Evolutionary conservation across 2,888 invertebrate species (phyloP).

Genomic region (Silvanus unidentatus): DNA sequence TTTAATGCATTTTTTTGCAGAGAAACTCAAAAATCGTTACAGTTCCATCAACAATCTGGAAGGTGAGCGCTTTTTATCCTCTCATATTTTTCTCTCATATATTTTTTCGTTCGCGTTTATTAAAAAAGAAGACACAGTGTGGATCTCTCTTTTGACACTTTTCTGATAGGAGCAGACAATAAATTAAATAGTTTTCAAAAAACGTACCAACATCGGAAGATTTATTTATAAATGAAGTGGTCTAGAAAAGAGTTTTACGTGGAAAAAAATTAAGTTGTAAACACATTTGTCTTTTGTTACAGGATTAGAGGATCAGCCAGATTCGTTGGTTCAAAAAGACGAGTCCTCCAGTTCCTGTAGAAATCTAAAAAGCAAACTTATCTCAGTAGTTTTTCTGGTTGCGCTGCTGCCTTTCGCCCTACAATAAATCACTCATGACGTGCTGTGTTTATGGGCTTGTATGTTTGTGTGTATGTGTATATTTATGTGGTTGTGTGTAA

Average conservation of each 20-base stretch:
- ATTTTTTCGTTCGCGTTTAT: too few species aligned
- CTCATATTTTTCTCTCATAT: too few species aligned
- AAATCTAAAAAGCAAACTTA: conserved; percentile 23
- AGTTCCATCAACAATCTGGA: background rate
- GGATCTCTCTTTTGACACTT: too few species aligned
- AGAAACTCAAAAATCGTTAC: background rate
- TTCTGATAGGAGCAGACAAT: too few species aligned
- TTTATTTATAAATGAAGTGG: too few species aligned
- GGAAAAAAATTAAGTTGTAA: too few species aligned
- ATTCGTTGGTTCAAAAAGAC: conserved; percentile 35
- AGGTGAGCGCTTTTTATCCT: too few species aligned
- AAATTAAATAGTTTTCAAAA: too few species aligned
- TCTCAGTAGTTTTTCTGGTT: conserved; percentile 28
- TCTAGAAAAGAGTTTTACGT: too few species aligned
- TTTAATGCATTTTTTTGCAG: conserved; percentile 1
- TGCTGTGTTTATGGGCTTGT: conserved; percentile 10
- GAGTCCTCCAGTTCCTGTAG: conserved; percentile 27
- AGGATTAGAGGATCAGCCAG: conserved; percentile 34
- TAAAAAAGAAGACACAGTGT: too few species aligned
- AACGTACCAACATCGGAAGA: too few species aligned
- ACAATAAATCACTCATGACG: conserved; percentile 31
- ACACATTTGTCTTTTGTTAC: conserved; percentile 19
- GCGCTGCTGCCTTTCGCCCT: conserved; percentile 34
- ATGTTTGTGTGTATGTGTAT: conserved; percentile 1
- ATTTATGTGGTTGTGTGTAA: background rate